A percentile compares a stretch with the other conserved stretches of the same genome.
These are phyloP conservation scores for Phaethon lepturus DNA, from an alignment of 2,113 vertebrate genomes.

Conservation along the genomic window DNA sequence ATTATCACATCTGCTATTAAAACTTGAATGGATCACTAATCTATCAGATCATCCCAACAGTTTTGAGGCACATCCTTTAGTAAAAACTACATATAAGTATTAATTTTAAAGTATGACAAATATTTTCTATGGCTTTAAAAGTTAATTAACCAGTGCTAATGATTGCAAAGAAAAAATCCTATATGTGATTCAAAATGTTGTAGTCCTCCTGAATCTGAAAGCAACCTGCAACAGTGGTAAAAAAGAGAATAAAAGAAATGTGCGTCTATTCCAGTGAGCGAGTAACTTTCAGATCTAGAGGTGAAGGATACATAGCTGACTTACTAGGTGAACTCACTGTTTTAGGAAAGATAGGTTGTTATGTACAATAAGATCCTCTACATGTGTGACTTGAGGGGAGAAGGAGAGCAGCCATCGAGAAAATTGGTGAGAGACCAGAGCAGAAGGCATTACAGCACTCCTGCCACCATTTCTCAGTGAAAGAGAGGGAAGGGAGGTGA, in stretches of 20 bases:
- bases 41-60: neutral
- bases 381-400: neutral
- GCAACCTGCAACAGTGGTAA: neutral
- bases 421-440: neutral
- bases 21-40: neutral
- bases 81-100: neutral
- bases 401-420: neutral
- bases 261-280: neutral
- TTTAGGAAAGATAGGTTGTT: neutral
- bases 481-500: neutral
- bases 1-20: neutral
- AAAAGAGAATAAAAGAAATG: neutral
- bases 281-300: neutral
- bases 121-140: neutral
- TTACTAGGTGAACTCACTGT: neutral
- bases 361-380: neutral
- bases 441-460: neutral
- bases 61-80: neutral
- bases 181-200: neutral
- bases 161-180: neutral
- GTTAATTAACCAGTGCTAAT: neutral
- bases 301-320: neutral
- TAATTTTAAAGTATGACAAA: neutral
- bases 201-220: neutral
- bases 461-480: neutral